Conservation (phyloP, 1,140 invertebrate genomes). For the Cydia pomonella region DNA sequence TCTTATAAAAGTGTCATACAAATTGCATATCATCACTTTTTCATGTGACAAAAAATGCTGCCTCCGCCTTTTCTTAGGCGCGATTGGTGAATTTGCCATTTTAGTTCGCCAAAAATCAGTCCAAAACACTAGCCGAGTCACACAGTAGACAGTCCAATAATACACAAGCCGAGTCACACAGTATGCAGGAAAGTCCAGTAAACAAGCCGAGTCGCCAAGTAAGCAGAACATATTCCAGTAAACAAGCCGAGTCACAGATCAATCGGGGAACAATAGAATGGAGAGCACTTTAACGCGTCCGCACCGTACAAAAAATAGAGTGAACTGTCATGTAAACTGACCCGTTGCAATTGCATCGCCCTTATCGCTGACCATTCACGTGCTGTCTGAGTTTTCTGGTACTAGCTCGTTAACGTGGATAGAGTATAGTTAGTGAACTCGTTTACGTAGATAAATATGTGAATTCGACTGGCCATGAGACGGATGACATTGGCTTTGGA, state of each 20-base stretch:
- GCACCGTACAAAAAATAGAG: neutral
- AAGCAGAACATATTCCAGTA: neutral
- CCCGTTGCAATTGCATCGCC: neutral
- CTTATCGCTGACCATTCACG: neutral
- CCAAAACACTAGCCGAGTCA: neutral
- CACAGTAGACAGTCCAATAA: neutral
- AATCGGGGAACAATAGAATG: neutral
- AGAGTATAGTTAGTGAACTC: too few species aligned
- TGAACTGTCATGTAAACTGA: neutral
- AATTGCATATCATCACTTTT: neutral
- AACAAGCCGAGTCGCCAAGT: neutral
- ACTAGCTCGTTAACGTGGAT: neutral
- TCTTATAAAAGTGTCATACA: neutral
- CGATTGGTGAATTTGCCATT: neutral
- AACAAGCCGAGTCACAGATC: neutral
- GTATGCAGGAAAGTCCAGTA: neutral
- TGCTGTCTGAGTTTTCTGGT: neutral
- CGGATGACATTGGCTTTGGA: slow-evolving; percentile 28
- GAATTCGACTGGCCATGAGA: slow-evolving; percentile 20
- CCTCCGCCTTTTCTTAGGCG: neutral
- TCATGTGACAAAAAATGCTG: neutral
- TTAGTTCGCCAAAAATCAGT: neutral
- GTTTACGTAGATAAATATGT: slow-evolving; percentile 25
- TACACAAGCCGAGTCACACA: slow-evolving; percentile 5
- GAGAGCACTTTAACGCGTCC: neutral